A percentile compares a stretch with the other conserved stretches of the same genome.
These are phyloP conservation scores for Oncorhynchus clarkii DNA, from an alignment of 2,113 vertebrate species.

Conservation along the genomic window DNA sequence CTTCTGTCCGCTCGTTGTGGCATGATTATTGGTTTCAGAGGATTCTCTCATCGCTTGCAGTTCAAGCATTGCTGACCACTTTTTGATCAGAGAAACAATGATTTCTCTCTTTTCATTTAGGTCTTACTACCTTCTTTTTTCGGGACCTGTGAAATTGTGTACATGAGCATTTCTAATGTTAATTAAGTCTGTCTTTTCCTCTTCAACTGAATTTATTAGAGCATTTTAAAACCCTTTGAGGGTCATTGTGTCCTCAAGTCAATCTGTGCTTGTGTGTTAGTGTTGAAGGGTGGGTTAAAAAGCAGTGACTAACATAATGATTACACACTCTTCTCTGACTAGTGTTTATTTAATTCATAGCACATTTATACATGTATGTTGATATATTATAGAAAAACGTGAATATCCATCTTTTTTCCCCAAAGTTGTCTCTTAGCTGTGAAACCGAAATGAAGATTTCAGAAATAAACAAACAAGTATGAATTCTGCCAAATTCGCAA, in stretches of 20 bases:
- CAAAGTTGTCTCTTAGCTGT: slow-evolving; percentile 54
- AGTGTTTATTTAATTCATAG: slow-evolving; percentile 29
- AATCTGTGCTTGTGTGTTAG: slow-evolving; percentile 69
- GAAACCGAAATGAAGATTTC: slow-evolving; percentile 53
- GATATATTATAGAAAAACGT: slow-evolving; percentile 50
- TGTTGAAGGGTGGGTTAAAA: slow-evolving; percentile 59
- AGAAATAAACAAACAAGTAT: slow-evolving; percentile 47
- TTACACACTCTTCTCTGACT: slow-evolving; percentile 57
- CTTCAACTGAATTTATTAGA: slow-evolving; percentile 66
- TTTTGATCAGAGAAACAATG: slow-evolving; percentile 45
- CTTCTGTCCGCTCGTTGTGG: slow-evolving; percentile 60
- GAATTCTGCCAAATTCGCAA: slow-evolving; percentile 63
- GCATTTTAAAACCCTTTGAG: slow-evolving; percentile 63
- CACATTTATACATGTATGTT: slow-evolving; percentile 37
- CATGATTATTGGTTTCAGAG: slow-evolving; percentile 53
- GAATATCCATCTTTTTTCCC: slow-evolving; percentile 37
- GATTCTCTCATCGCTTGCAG: slow-evolving; percentile 46
- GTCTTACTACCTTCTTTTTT: slow-evolving; percentile 39
- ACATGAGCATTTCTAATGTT: slow-evolving; percentile 46
- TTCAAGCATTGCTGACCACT: slow-evolving; percentile 51
- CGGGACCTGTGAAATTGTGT: slow-evolving; percentile 42
- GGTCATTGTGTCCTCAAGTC: slow-evolving; percentile 68
- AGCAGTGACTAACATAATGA: slow-evolving; percentile 59
- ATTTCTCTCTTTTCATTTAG: slow-evolving; percentile 50
- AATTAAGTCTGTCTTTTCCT: slow-evolving; percentile 58